Conservation (phyloP, 2,797 vertebrate genomes). For the Spizella passerina region DNA sequence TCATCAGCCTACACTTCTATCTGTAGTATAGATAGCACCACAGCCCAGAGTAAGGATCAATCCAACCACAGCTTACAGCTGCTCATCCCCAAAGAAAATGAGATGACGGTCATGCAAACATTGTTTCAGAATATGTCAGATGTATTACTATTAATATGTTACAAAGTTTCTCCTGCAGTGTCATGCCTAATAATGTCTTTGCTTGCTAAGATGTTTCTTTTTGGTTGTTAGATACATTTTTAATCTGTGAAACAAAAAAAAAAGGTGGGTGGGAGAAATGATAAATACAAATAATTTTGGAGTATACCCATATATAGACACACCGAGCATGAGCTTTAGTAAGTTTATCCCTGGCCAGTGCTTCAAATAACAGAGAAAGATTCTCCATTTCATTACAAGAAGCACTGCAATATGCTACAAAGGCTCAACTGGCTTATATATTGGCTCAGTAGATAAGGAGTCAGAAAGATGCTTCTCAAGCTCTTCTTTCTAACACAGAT, state of each 20-base stretch:
- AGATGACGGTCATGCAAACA: neutral
- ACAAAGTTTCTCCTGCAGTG: neutral
- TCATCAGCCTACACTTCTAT: neutral
- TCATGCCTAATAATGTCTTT: neutral
- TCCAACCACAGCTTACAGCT: neutral
- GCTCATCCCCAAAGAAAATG: neutral
- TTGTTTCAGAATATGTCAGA: neutral
- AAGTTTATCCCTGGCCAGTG: neutral
- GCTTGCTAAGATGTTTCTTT: neutral
- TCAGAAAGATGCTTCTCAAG: neutral
- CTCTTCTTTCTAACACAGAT: neutral
- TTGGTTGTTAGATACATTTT: neutral
- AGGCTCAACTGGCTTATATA: neutral
- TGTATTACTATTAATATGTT: neutral
- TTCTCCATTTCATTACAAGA: neutral
- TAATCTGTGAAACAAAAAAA: neutral
- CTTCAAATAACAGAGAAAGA: neutral
- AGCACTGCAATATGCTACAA: neutral
- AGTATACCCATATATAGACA: neutral
- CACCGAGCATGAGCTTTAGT: neutral
- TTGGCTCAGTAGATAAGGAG: neutral
- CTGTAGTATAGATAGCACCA: neutral
- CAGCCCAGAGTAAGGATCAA: neutral
- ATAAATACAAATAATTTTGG: neutral
- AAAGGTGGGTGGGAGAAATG: rapidly evolving